Evolutionary conservation across 1,140 invertebrate species (phyloP).

Genomic region (Tetragnatha versicolor): DNA sequence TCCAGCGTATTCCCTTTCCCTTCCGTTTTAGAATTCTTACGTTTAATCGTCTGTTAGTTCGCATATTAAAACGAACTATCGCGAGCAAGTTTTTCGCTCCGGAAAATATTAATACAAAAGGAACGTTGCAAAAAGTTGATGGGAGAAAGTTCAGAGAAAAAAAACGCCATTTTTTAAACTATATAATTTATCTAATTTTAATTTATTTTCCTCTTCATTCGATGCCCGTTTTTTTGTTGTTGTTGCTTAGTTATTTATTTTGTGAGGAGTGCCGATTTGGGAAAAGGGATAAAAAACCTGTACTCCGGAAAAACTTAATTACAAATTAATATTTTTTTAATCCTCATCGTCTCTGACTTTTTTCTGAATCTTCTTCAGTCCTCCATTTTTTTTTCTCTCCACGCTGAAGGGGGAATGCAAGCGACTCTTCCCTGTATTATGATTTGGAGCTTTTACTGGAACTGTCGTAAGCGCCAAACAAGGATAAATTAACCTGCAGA

Average conservation of each 20-base stretch:
- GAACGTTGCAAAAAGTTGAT: not conserved
- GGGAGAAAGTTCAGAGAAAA: not conserved
- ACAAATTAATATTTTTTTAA: conserved; percentile 56
- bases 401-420: not conserved
- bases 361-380: not conserved
- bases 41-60: conserved; percentile 42
- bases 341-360: conserved; percentile 26
- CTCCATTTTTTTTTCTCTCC: conserved; percentile 4
- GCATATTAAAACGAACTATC: conserved; percentile 45
- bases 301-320: conserved; percentile 53
- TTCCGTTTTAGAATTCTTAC: not conserved
- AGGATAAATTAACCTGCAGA: conserved; percentile 54
- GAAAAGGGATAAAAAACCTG: conserved; percentile 39
- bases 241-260: conserved; percentile 34
- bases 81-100: not conserved
- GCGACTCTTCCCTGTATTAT: conserved; percentile 33
- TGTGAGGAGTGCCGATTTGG: conserved; percentile 19
- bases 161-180: conserved; percentile 47
- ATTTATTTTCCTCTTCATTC: conserved; percentile 53
- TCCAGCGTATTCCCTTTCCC: conserved; percentile 6
- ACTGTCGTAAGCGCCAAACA: conserved; percentile 30
- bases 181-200: conserved; percentile 55
- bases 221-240: conserved; percentile 8
- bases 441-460: conserved; percentile 16
- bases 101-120: conserved; percentile 47